Conservation (phyloP, 2,888 invertebrate species). For the Brachylomia viminalis region DNA sequence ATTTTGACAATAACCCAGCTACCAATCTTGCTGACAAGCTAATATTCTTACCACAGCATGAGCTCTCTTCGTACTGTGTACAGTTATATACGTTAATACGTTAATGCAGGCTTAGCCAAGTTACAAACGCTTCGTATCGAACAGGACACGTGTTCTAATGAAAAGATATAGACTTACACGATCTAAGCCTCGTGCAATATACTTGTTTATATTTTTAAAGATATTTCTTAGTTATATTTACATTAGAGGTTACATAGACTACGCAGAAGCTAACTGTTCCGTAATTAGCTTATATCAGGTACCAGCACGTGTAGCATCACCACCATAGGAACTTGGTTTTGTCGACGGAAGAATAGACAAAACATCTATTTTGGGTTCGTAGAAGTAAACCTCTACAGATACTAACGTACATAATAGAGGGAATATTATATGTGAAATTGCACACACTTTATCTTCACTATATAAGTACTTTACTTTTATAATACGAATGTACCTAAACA, state of each 20-base stretch:
- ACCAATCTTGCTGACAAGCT: background rate
- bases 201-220: background rate
- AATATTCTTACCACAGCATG: constrained; percentile 14
- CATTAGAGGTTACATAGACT: background rate
- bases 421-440: background rate
- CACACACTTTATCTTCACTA: background rate
- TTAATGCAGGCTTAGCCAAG: no score
- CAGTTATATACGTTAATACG: background rate
- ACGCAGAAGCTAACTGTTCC: background rate
- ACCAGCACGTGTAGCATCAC: no score
- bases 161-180: constrained; percentile 14
- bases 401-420: background rate
- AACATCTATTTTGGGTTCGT: background rate
- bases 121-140: no score
- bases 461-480: constrained; percentile 4
- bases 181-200: background rate
- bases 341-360: no score
- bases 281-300: background rate
- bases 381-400: background rate
- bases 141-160: constrained; percentile 35
- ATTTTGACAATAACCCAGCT: background rate
- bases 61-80: background rate
- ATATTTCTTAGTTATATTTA: constrained; percentile 5
- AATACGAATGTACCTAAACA: constrained; percentile 13
- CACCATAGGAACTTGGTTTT: no score